Base-by-base conservation (phyloP, 2,113 vertebrate genomes). In the Panurus biarmicus region DNA sequence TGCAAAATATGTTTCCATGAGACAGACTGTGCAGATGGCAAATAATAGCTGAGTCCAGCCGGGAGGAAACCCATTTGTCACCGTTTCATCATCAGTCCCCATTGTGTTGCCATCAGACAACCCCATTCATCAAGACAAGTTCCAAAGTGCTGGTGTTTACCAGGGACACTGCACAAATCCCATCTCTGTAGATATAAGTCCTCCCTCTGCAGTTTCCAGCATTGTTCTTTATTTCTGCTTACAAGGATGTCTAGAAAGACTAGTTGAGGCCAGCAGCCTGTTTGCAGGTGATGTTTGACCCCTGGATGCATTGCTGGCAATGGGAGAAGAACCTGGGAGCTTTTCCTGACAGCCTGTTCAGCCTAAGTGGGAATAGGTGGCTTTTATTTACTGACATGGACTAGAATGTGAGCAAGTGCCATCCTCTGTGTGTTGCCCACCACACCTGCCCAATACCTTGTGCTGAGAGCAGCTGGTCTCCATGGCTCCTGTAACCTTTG, bases 51-150 rank as follows among this genome's bases (percentile, higher is more conserved):
- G 75, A 80, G 75, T 61, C 87, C 76, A 81, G 82, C 90, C 3
- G 21, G 61, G 42, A 95, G 90, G 85, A 95, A 96, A 90, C 72
- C 87, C 75, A 92, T 91, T 95, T 95, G 87, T 95, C 79, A 94
- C 76, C 23, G 7, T 94, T 96, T 96, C 92, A 86, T 84, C 92
- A 84, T 67, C 15, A 6, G 48, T 77, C 40, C 44, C 82, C 57
- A 93, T 93, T 96, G 94, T 97, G 69, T 74, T 48, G 60, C 75
- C 65, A 81, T 88, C 83, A 88, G 87, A 93, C 72, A 93, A 18
- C 22, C 40, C 45, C 65, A 90, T 95, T 95, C 73, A 85, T 91
- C 77, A 71, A 62, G 75, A 31, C 64, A 70, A 91, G 45, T 84
- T 93, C 82, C 64, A 61, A 10, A 94, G 60, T 60, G 64, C 78